These are phyloP conservation scores for Pristionchus exspectatus DNA, from an alignment of 2,888 invertebrate genomes.

Conservation along the genomic window DNA sequence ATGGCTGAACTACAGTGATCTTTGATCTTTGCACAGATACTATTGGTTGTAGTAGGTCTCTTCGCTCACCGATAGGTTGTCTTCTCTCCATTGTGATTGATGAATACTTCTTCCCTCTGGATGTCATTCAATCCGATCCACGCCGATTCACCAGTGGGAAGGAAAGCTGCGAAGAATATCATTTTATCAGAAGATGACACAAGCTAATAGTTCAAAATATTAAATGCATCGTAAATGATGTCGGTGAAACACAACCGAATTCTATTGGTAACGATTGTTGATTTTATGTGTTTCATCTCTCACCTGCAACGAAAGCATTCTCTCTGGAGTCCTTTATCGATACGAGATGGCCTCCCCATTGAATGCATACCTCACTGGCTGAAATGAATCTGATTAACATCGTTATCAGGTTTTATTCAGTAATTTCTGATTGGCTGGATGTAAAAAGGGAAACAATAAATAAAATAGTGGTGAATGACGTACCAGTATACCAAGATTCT, in stretches of 20 bases:
- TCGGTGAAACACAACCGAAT: too few species aligned
- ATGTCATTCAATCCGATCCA: conserved; percentile 70
- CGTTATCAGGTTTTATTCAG: background rate
- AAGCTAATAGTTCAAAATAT: background rate
- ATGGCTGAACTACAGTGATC: too few species aligned
- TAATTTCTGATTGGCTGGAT: background rate
- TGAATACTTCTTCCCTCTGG: conserved; percentile 66
- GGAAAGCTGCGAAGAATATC: background rate
- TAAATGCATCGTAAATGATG: too few species aligned
- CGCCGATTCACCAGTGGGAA: conserved; percentile 55
- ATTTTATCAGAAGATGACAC: too few species aligned
- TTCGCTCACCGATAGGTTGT: background rate
- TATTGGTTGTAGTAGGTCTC: background rate
- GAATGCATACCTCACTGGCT: conserved; percentile 66
- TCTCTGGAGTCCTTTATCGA: conserved; percentile 62
- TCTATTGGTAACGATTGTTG: background rate
- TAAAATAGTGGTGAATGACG: background rate
- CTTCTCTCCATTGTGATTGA: conserved; percentile 60
- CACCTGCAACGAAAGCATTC: conserved; percentile 61
- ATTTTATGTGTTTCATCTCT: background rate
- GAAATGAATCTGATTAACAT: background rate
- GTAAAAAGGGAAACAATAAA: too few species aligned
- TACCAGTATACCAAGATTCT: conserved; percentile 57
- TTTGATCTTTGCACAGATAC: too few species aligned
- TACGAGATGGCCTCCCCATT: conserved; percentile 67